These are phyloP conservation scores for Drosophila mauritiana DNA, from an alignment of 1,140 invertebrate genomes.

Conservation along the genomic window DNA sequence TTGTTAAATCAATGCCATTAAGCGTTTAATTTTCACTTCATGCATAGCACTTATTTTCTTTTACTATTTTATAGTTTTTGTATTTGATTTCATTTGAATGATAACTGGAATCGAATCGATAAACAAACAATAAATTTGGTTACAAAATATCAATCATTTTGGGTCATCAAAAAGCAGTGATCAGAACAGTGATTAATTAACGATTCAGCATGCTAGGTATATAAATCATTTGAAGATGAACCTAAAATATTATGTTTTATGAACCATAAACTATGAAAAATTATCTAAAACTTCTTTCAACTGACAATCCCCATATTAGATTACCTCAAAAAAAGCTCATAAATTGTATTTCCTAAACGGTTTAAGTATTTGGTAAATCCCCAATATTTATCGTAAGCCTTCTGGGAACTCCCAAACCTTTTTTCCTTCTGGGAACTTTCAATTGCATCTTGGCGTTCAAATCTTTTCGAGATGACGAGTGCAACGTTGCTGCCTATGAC, in stretches of 20 bases:
- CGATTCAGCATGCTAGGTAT: neutral
- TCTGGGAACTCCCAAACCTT: conserved; percentile 7
- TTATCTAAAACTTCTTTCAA: neutral
- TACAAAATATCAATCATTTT: conserved; percentile 16
- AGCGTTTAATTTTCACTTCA: neutral
- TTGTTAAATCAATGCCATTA: neutral
- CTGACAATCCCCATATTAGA: neutral
- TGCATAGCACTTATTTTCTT: neutral
- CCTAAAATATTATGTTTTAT: too few relatives aligned
- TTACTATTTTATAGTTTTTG: too few relatives aligned
- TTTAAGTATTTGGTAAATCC: neutral
- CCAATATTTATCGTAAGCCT: conserved; percentile 1
- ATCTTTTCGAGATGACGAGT: conserved; percentile 23
- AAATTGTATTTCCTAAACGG: neutral
- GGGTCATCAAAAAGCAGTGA: neutral
- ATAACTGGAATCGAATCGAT: neutral
- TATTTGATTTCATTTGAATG: neutral
- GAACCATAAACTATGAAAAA: neutral
- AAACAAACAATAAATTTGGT: neutral
- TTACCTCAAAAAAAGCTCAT: neutral
- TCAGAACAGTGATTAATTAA: conserved; percentile 6
- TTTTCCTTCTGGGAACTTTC: conserved; percentile 34
- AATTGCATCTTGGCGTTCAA: conserved; percentile 29
- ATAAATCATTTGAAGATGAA: neutral
- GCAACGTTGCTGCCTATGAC: conserved; percentile 37